These are phyloP conservation scores for Ceyx erithaca DNA, from an alignment of 2,797 vertebrate species.

Conservation along the genomic window DNA sequence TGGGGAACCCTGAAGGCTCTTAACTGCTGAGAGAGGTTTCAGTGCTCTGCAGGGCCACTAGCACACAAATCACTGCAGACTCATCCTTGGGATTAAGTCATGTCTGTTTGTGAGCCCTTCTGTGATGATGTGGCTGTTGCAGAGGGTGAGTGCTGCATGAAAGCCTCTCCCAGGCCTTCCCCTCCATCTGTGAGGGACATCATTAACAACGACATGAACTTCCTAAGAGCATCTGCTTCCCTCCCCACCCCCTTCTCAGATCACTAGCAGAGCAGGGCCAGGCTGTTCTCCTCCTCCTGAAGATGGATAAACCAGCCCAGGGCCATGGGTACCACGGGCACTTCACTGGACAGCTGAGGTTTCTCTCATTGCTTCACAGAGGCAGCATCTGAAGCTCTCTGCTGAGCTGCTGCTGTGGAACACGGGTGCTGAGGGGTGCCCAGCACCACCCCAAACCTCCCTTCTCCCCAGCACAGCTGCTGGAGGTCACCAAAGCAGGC, in stretches of 20 bases:
- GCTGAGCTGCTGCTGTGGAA: background rate
- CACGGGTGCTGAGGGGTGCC: rapidly evolving
- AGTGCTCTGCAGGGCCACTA: background rate
- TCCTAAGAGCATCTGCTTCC: conserved; percentile 66
- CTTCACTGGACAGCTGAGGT: background rate
- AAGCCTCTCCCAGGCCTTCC: conserved; percentile 65
- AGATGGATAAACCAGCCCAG: background rate
- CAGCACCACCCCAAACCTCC: background rate
- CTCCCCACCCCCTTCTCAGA: conserved; percentile 51
- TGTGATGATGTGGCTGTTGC: conserved; percentile 47
- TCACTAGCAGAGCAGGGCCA: background rate
- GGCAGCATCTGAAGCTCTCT: background rate
- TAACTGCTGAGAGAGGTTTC: background rate
- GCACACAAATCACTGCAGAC: conserved; percentile 29
- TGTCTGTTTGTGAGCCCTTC: conserved; percentile 55
- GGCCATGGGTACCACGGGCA: rapidly evolving
- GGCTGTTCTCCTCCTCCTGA: background rate
- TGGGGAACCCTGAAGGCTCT: background rate
- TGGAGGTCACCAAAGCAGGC: background rate
- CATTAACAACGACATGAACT: conserved; percentile 68
- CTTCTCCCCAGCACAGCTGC: background rate
- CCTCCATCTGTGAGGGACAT: conserved; percentile 62
- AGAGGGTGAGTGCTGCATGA: conserved; percentile 49
- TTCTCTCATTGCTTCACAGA: background rate
- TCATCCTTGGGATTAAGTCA: conserved; percentile 62